phyloP scores from a whole-genome alignment of 2,113 vertebrate genomes.

The Scartelaos histophorus region DNA sequence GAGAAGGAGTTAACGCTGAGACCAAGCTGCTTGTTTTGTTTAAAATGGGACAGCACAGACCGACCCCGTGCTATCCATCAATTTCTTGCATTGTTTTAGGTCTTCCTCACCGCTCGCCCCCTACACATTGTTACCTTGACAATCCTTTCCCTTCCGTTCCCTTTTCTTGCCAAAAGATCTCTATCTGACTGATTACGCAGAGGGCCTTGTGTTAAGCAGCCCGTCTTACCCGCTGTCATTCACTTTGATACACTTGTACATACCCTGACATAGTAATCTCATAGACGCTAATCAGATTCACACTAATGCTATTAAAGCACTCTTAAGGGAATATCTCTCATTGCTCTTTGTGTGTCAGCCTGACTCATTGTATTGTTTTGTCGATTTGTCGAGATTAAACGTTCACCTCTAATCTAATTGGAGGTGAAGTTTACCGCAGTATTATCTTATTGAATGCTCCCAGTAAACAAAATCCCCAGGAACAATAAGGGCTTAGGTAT shows the following conservation, averaged over 20 bases:
- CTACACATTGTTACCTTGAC: slow-evolving; percentile 36
- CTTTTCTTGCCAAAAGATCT: slow-evolving; percentile 36
- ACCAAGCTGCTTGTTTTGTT: neutral
- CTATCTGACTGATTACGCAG: slow-evolving; percentile 10
- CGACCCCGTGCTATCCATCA: slow-evolving; percentile 20
- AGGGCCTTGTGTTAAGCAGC: slow-evolving; percentile 15
- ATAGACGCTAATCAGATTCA: slow-evolving; percentile 52
- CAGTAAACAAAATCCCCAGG: slow-evolving; percentile 14
- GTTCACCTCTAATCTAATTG: slow-evolving; percentile 42
- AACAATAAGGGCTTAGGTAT: neutral
- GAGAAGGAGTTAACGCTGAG: neutral
- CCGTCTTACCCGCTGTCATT: neutral
- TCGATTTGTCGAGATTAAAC: slow-evolving; percentile 39
- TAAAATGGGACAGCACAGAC: slow-evolving; percentile 30
- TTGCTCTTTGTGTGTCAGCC: slow-evolving; percentile 38
- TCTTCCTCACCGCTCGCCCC: slow-evolving; percentile 41
- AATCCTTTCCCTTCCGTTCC: slow-evolving; percentile 20
- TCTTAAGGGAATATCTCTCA: slow-evolving; percentile 45
- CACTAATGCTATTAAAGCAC: slow-evolving; percentile 54
- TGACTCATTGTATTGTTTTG: slow-evolving; percentile 23
- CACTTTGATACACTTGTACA: slow-evolving; percentile 11
- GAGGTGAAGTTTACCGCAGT: slow-evolving; percentile 9
- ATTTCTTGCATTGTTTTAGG: slow-evolving; percentile 41
- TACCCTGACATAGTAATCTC: slow-evolving; percentile 44
- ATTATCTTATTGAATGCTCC: slow-evolving; percentile 1